Evolutionary conservation across 2,888 invertebrate species (phyloP), one percentile per base, ranked within the genome.

Genomic region (Orthosia gracilis): DNA sequence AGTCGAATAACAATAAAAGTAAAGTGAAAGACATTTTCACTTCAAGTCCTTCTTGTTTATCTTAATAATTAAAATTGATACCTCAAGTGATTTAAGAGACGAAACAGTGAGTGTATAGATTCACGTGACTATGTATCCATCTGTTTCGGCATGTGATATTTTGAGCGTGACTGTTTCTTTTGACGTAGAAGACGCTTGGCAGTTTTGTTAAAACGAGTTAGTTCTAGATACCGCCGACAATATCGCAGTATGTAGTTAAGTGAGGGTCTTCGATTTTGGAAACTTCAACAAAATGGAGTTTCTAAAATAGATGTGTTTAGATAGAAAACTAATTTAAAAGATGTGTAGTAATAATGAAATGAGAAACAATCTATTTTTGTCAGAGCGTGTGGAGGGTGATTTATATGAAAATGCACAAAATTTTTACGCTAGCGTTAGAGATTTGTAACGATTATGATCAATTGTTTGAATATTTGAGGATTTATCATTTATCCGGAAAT

Each of bases 291-390:
- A 76, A 81, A 84, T 87, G 87, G 87, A 89, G 68, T 76, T 81
- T 89, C 85, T 87, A 88, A 88, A 89, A 88, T 78, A 80, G 76
- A 82, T 84, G 80, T 83, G 58, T 76, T 91, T 95, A 95, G 95
- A 94, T 95, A 95, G 95, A 89, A 86, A 90, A 92, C 91, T 93
- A 94, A 95, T 93, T 91, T 89, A 91, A 92, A 83, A 83, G 87
- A 93, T 92, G 92, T 92, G 91, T 94, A 94, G 93, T 76, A 58
- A 76, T 84, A 86, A 80, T 69, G 52, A 86, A 87, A 87, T 89
- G 87, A 79, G 82, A 90, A 89, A 91, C 91, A 89, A 88, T 94
- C 92, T 95, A 95, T 95, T 95, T 95, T 95, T 95, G 94, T 92
- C 92, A 92, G 85, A 69, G 69, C 71, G 87, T 85, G 80, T 68